Evolutionary conservation across 2,113 vertebrate genomes (phyloP).

Genomic region (Campylomormyrus tamandua): DNA sequence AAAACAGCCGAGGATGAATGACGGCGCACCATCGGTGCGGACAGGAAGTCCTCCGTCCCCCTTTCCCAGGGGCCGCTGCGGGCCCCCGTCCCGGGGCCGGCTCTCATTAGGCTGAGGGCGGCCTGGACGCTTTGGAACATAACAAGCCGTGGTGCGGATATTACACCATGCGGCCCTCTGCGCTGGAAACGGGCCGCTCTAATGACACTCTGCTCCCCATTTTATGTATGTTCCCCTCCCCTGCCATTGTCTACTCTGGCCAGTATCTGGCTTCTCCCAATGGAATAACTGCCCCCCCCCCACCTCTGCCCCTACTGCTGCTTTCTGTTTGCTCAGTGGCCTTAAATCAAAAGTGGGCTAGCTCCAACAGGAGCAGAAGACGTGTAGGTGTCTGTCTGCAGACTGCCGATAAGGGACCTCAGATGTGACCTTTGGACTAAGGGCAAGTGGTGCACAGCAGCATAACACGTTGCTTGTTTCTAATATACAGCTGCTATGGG

Average conservation of each 20-base stretch:
- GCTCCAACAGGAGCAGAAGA: background rate
- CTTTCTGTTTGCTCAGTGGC: background rate
- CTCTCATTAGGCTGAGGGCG: conserved; percentile 15
- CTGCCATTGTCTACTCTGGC: background rate
- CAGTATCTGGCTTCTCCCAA: conserved; percentile 18
- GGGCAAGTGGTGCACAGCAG: background rate
- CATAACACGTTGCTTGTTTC: background rate
- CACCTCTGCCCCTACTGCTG: background rate
- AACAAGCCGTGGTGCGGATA: conserved; percentile 1
- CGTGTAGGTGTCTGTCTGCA: conserved; percentile 6
- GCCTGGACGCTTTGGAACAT: background rate
- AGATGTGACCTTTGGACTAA: background rate
- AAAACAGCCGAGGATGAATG: conserved; percentile 14
- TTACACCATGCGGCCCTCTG: background rate
- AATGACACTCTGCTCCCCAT: conserved; percentile 1
- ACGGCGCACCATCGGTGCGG: background rate
- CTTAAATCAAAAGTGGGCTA: background rate
- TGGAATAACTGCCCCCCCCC: background rate
- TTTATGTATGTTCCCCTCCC: background rate
- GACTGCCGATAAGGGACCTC: background rate
- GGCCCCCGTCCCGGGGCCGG: background rate
- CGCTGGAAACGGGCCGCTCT: background rate
- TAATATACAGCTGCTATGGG: background rate
- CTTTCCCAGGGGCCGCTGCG: background rate
- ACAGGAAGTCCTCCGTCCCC: background rate